These are phyloP conservation scores for Sapajus apella DNA, from an alignment of 2,113 vertebrate genomes.

Conservation along the genomic window DNA sequence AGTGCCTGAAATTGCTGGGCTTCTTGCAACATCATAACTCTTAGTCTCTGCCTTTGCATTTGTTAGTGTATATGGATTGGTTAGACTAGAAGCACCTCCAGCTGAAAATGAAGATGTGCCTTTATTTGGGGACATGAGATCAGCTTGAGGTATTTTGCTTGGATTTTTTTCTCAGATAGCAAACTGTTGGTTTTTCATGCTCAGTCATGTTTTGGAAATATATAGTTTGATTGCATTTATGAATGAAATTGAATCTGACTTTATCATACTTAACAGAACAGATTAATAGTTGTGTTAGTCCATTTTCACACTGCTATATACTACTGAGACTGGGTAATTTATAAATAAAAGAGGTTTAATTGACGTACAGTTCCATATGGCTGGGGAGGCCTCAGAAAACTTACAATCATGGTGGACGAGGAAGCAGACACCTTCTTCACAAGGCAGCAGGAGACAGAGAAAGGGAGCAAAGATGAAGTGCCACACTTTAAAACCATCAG, in stretches of 20 bases:
- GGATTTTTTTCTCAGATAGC: not conserved
- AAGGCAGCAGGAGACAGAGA: too few species aligned
- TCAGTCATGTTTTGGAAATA: not conserved
- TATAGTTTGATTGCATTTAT: not conserved
- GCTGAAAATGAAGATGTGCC: fast-evolving
- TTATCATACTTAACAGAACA: not conserved
- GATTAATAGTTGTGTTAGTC: too few species aligned
- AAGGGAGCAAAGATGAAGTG: too few species aligned
- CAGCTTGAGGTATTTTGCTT: not conserved
- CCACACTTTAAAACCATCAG: too few species aligned
- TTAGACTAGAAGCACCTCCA: fast-evolving
- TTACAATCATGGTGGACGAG: too few species aligned
- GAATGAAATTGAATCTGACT: not conserved
- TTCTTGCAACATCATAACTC: not conserved
- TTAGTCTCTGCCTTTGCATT: not conserved
- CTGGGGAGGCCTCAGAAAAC: too few species aligned
- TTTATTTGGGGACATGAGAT: not conserved
- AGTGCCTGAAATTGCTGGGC: not conserved
- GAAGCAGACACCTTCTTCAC: too few species aligned
- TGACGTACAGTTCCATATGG: too few species aligned
- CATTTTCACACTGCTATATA: too few species aligned
- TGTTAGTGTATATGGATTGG: fast-evolving
- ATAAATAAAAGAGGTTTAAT: too few species aligned
- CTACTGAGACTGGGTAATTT: too few species aligned
- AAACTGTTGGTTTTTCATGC: not conserved